Conservation (phyloP, 2,888 invertebrate species). For the Piscicola geometra region DNA sequence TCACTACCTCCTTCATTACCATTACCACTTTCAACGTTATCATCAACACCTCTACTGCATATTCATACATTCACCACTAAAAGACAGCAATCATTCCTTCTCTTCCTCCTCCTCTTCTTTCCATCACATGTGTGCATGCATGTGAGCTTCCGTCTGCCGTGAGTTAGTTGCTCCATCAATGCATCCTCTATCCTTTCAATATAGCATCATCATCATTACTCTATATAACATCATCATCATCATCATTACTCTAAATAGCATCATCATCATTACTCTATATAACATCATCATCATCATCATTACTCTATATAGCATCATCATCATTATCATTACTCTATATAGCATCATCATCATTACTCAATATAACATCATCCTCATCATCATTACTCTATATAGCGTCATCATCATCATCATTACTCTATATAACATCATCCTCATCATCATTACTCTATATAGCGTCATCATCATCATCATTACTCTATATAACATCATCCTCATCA, state of each 20-base stretch:
- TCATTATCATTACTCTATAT: neutral
- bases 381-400: neutral
- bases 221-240: slow-evolving; percentile 24
- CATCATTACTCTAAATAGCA: slow-evolving; percentile 23
- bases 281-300: neutral
- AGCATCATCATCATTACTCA: neutral
- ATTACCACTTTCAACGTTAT: too few species aligned
- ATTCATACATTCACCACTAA: too few species aligned
- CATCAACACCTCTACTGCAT: neutral
- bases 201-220: slow-evolving; percentile 22
- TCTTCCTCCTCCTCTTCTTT: too few species aligned
- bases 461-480: neutral
- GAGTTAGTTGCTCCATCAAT: too few species aligned
- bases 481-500: neutral
- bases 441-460: neutral
- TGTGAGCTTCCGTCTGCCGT: too few species aligned
- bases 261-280: slow-evolving; percentile 14
- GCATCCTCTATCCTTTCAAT: too few species aligned
- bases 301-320: neutral
- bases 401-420: slow-evolving; percentile 1
- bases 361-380: slow-evolving; percentile 1
- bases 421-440: neutral
- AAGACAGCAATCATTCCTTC: too few species aligned
- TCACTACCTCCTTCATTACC: slow-evolving; percentile 24
- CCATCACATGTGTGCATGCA: too few species aligned